Evolutionary conservation across 2,797 vertebrate genomes (phyloP).

Genomic region (Sandelia bainsii): DNA sequence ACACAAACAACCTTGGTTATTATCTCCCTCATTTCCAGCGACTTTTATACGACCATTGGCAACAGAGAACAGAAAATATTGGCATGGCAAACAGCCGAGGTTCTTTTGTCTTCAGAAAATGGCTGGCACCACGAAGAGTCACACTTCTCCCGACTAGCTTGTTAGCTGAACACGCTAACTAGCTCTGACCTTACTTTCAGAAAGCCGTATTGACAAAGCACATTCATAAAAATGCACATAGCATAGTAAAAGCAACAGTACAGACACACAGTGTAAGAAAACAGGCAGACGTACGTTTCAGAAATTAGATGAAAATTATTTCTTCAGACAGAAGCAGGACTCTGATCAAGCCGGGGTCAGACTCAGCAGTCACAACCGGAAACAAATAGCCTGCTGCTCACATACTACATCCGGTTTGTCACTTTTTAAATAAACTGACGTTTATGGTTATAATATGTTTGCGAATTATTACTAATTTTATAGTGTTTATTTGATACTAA

Average conservation of each 20-base stretch:
- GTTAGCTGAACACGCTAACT: conserved; percentile 63
- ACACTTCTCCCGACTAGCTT: conserved; percentile 48
- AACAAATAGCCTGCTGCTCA: conserved; percentile 13
- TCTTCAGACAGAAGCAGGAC: conserved; percentile 23
- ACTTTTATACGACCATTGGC: accelerated
- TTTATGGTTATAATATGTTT: too few relatives aligned
- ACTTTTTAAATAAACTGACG: too few relatives aligned
- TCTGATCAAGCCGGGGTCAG: conserved; percentile 65
- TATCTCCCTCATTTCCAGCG: accelerated
- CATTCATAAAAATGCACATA: accelerated
- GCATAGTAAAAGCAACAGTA: accelerated
- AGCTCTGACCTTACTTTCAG: conserved; percentile 71
- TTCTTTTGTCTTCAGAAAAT: conserved; percentile 52
- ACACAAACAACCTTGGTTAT: not conserved
- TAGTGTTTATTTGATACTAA: too few relatives aligned
- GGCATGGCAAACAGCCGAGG: not conserved
- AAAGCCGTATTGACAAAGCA: not conserved
- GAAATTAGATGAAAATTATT: conserved; percentile 26
- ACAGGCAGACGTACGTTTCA: conserved; percentile 56
- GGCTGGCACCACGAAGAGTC: conserved; percentile 65
- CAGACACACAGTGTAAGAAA: not conserved
- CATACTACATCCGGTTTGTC: conserved; percentile 62
- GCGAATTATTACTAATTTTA: not conserved
- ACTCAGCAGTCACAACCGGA: conserved; percentile 56
- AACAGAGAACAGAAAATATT: accelerated